Evolutionary conservation across 2,888 invertebrate species (phyloP), one percentile per base, ranked within the genome.

Genomic region (Bellardia pandia): DNA sequence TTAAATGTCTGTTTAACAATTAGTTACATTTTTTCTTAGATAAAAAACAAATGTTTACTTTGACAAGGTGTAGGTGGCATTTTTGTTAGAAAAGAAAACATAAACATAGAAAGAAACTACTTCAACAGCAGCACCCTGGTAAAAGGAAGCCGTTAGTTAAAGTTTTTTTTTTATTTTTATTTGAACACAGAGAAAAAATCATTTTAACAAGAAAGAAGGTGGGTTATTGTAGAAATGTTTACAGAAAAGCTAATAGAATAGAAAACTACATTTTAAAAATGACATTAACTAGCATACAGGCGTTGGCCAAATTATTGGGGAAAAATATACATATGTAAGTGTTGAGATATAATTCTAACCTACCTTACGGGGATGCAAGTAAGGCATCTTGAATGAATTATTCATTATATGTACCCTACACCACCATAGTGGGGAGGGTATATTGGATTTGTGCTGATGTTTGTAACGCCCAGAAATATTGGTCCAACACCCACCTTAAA

Each of bases 1-100:
- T 80, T 51, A 84, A 86, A 86, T 84, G 84, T 77, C 77, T 86
- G 80, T 84, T 86, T 84, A 86, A 84, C 84, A 76, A 84, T 84
- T 84, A 72, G 84, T 84, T 68, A 86, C 66, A 84, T 77, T 81
- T 64, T 79, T 74, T 74, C 45, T 60, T 48, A 80, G 80, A 86
- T 84, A 86, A 84, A 51, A 60, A 62, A 76, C 60, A 80, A 84
- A 72, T 80, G 76, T 86, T 86, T 76, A 58, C 77, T 77, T 66
- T 80, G 84, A 77, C 71, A 81, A 66, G 56, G 40, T 80, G 86
- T 86, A 86, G 86, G 86, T 77, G 84, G 86, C 72, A 76, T 42
- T 86, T 74, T 69, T 64, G 40, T 60, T 77, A 62, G 33, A 40
- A 64, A 56, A 75, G 45, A 53, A 45, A 48, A 33, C 13, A 62